phyloP scores from a whole-genome alignment of 2,797 vertebrate genomes.

The Scleropages formosus region DNA sequence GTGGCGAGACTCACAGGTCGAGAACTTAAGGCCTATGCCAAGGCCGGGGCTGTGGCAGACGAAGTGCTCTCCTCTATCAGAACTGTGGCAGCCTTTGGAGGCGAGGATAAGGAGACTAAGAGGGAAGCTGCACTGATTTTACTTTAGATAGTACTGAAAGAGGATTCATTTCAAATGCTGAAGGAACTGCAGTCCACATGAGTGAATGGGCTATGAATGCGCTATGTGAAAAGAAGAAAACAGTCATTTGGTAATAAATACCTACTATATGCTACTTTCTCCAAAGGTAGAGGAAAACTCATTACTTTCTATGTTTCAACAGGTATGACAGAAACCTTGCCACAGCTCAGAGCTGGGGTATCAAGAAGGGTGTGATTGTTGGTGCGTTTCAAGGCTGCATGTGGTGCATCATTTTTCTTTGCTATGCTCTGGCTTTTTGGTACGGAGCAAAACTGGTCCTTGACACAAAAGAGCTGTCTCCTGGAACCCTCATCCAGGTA shows the following conservation, averaged over 20 bases:
- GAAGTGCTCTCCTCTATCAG: constrained; percentile 75
- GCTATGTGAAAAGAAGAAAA: background rate
- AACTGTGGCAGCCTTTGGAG: constrained; percentile 76
- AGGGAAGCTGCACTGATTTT: constrained; percentile 52
- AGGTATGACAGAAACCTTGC: constrained; percentile 74
- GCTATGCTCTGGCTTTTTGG: constrained; percentile 77
- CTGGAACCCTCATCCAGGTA: constrained; percentile 74
- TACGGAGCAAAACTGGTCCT: constrained; percentile 76
- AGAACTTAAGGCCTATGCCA: constrained; percentile 72
- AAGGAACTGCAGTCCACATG: background rate
- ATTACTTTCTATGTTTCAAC: constrained; percentile 17
- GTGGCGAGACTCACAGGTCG: constrained; percentile 65
- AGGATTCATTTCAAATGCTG: background rate
- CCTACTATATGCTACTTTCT: background rate
- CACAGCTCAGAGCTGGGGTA: constrained; percentile 71
- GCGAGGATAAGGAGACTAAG: constrained; percentile 69
- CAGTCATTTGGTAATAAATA: background rate
- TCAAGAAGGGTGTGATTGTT: constrained; percentile 69
- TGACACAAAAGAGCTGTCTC: constrained; percentile 70
- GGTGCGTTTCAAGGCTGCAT: constrained; percentile 75
- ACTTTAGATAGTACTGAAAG: background rate
- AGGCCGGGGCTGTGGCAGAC: constrained; percentile 75
- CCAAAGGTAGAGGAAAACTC: background rate
- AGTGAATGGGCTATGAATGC: background rate
- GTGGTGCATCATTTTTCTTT: constrained; percentile 76